Conservation (phyloP, 1,140 invertebrate genomes). For the Semibalanus balanoides region DNA sequence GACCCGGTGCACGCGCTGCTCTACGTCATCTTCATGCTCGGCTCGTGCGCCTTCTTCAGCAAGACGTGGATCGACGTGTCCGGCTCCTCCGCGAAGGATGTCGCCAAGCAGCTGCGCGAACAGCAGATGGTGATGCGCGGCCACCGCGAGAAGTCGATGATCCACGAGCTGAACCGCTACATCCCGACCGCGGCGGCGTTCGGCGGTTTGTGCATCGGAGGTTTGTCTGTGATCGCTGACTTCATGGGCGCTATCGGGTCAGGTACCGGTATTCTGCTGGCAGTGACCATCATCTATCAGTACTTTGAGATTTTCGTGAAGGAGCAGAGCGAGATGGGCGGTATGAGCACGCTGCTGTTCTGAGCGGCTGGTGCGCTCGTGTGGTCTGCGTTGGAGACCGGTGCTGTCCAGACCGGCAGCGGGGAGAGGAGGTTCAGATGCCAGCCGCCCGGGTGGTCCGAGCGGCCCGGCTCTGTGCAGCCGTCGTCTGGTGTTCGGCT, state of each 20-base stretch:
- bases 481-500: no score
- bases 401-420: no score
- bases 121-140: slow-evolving; percentile 99
- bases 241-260: slow-evolving; percentile 97
- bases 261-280: slow-evolving; percentile 69
- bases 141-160: slow-evolving; percentile 97
- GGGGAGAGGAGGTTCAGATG: no score
- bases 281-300: slow-evolving; percentile 99
- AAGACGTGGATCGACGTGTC: slow-evolving; percentile 99
- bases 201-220: slow-evolving; percentile 95
- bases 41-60: slow-evolving; percentile 99
- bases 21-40: slow-evolving; percentile 98
- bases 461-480: no score
- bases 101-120: slow-evolving; percentile 98
- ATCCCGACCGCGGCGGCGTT: slow-evolving; percentile 99
- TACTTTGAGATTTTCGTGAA: slow-evolving; percentile 99
- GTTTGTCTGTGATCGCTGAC: slow-evolving; percentile 92
- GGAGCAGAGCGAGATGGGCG: slow-evolving; percentile 99
- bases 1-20: slow-evolving; percentile 94
- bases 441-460: no score
- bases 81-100: slow-evolving; percentile 98
- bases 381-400: no score
- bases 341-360: slow-evolving; percentile 93
- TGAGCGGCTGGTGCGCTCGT: slow-evolving; percentile 26
- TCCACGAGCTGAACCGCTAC: slow-evolving; percentile 97